Base-by-base conservation (phyloP, 2,888 invertebrate genomes). In the Eupithecia abbreviata region DNA sequence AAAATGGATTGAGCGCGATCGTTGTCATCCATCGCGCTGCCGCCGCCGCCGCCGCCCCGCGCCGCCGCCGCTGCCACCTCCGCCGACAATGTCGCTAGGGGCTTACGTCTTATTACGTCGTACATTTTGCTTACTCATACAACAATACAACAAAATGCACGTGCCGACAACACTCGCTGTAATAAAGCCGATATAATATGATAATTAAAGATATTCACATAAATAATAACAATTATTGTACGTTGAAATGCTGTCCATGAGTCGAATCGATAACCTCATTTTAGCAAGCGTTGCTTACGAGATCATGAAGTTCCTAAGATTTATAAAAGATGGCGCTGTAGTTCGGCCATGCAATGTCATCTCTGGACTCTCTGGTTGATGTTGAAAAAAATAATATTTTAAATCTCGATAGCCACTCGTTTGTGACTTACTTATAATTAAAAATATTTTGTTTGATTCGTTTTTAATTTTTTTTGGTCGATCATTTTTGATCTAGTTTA, bases 251-350 rank as follows among this genome's bases (percentile, higher is more conserved):
- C 62, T 30, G 30, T 30, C 30, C 30, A 30, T 30, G 30, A 30
- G 62, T 62, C 62, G 62, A 62, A 62, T 62, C 62, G 18, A 62
- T 62, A 62, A 12, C 9, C 62, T 62, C 62, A 3, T 62, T 30
- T 62, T 15, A 58, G 18, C 58, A 10, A 18, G 10, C 58, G n/a
- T 10, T 30, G 30, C 12, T 10, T 3, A 30, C 18, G 18, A 62
- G 18, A 58, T 9, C n/a, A 58, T 30, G 30, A 12, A 4, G 30
- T 62, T 62, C 12, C 30, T n/a, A 2, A 62, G 62, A 30, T 30
- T 62, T 10, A 30, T 62, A 62, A 62, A 30, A 62, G 62, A 62
- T 62, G 62, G 62, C 62, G 62, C 62, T 62, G 58, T 58, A 18
- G 18, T 18, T 5, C 15, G 15, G 51, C 51, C 51, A 51, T n/a